phyloP scores from a whole-genome alignment of 2,113 vertebrate genomes.

The Macrotus californicus region DNA sequence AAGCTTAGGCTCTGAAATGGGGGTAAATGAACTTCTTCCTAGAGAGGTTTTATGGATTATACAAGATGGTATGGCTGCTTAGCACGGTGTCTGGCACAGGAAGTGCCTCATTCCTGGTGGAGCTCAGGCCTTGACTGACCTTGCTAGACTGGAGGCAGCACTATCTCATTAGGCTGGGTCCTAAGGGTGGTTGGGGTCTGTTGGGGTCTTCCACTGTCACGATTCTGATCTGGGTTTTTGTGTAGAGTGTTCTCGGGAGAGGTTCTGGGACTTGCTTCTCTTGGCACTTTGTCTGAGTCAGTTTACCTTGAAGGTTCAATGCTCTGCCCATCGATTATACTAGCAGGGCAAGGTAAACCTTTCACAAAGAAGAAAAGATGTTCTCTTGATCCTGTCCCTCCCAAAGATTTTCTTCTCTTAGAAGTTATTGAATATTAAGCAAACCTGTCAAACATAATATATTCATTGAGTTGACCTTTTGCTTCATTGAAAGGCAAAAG shows the following conservation, averaged over 20 bases:
- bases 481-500: neutral
- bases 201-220: neutral
- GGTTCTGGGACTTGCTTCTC: neutral
- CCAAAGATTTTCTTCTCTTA: neutral
- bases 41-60: neutral
- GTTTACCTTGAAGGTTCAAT: neutral
- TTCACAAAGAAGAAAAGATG: constrained; percentile 14
- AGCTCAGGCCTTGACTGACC: neutral
- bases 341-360: neutral
- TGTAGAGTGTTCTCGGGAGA: neutral
- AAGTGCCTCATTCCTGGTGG: neutral
- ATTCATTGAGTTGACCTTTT: constrained; percentile 22
- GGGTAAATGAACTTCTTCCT: neutral
- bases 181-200: neutral
- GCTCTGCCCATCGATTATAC: neutral
- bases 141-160: neutral
- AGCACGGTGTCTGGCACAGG: neutral
- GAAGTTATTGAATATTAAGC: constrained; percentile 34
- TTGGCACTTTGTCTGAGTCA: neutral
- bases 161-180: neutral
- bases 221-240: neutral
- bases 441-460: constrained; percentile 17
- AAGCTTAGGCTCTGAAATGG: neutral
- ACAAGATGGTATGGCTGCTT: neutral
- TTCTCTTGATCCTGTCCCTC: neutral